A percentile compares a stretch with the other conserved stretches of the same genome.
Evolutionary conservation across 2,797 vertebrate species (phyloP).

Genomic region (Eupleurogrammus muticus): DNA sequence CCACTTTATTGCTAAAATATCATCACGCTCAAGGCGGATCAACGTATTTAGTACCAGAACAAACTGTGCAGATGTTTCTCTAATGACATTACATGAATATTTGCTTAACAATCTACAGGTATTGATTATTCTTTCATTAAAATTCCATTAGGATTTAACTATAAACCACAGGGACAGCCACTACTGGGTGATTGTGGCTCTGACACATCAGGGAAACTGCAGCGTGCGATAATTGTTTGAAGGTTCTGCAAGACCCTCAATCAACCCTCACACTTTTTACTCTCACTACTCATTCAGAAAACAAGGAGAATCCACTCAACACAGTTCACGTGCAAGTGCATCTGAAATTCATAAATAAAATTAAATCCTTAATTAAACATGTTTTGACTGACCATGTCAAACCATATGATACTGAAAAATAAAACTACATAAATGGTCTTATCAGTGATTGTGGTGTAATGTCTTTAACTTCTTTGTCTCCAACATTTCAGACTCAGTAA

Average conservation of each 20-base stretch:
- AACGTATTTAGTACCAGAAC: conserved; percentile 30
- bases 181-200: conserved; percentile 53
- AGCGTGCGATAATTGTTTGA: conserved; percentile 54
- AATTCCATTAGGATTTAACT: conserved; percentile 33
- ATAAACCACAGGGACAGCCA: conserved; percentile 39
- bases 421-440: too few relatives aligned
- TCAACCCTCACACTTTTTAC: conserved; percentile 13
- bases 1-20: conserved; percentile 1
- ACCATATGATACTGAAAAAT: too few relatives aligned
- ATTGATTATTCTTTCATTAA: conserved; percentile 25
- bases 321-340: too few relatives aligned
- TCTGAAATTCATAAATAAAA: too few relatives aligned
- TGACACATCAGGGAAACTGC: conserved; percentile 56
- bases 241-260: conserved; percentile 57
- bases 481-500: too few relatives aligned
- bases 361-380: too few relatives aligned
- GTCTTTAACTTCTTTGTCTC: too few relatives aligned
- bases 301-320: conserved; percentile 44
- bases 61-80: conserved; percentile 20
- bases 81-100: conserved; percentile 33
- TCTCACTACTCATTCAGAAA: conserved; percentile 49
- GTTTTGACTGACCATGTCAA: too few relatives aligned
- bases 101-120: conserved; percentile 32
- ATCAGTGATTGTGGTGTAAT: too few relatives aligned
- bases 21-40: not conserved